A percentile compares a stretch with the other conserved stretches of the same genome.
Evolutionary conservation across 2,888 invertebrate species (phyloP).

Genomic region (Himalopsyche anomala): DNA sequence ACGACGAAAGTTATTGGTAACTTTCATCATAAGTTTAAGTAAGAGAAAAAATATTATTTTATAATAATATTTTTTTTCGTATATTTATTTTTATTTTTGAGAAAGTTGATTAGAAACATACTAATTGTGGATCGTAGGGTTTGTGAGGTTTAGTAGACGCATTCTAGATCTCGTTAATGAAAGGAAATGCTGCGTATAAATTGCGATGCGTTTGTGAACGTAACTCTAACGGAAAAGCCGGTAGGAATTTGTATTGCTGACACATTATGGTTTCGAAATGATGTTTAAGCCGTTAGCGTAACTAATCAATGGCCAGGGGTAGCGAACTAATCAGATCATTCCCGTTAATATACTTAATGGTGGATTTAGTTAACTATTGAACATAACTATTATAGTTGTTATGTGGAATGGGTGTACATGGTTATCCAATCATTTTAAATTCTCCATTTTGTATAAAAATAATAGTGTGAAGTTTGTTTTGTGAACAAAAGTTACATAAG

Average conservation of each 20-base stretch:
- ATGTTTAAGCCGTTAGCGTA: slow-evolving; percentile 55
- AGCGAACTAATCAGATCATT: slow-evolving; percentile 52
- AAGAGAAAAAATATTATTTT: too few relatives aligned
- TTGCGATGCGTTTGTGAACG: slow-evolving; percentile 51
- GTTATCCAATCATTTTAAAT: too few relatives aligned
- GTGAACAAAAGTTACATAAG: too few relatives aligned
- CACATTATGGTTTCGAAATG: slow-evolving; percentile 53
- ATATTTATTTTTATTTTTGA: background rate
- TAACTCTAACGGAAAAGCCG: slow-evolving; percentile 46
- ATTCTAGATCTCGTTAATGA: slow-evolving; percentile 58
- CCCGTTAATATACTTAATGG: too few relatives aligned
- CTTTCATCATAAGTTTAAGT: too few relatives aligned
- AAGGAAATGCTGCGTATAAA: slow-evolving; percentile 56
- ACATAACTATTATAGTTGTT: too few relatives aligned
- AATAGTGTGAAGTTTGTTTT: too few relatives aligned
- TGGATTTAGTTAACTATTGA: too few relatives aligned
- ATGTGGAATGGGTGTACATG: too few relatives aligned
- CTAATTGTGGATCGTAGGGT: background rate
- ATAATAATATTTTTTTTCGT: too few relatives aligned
- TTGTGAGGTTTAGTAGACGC: slow-evolving; percentile 31
- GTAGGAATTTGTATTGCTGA: slow-evolving; percentile 54
- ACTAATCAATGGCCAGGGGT: slow-evolving; percentile 60
- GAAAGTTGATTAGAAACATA: background rate
- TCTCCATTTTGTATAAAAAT: too few relatives aligned
- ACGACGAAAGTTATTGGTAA: too few relatives aligned